A percentile compares a stretch with the other conserved stretches of the same genome.
phyloP scores from a whole-genome alignment of 2,113 vertebrate genomes.

The Epinephelus fuscoguttatus region DNA sequence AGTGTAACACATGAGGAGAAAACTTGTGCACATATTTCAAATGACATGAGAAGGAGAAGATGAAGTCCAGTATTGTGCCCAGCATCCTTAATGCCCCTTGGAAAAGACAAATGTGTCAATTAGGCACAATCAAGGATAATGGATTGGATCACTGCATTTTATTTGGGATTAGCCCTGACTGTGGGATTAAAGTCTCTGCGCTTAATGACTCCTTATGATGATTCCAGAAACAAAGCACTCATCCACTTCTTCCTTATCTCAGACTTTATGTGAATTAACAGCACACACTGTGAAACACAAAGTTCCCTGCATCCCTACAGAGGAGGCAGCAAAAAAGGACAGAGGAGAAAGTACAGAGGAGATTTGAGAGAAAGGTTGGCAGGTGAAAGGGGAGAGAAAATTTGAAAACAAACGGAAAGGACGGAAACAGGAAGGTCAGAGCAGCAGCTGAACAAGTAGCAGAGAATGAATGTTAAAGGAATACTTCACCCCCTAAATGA shows the following conservation, averaged over 20 bases:
- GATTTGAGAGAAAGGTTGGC: conserved; percentile 1
- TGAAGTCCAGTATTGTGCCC: not conserved
- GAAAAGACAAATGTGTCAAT: not conserved
- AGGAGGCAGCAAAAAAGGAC: not conserved
- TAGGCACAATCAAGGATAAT: conserved; percentile 3
- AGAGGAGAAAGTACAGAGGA: not conserved
- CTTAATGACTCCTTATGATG: conserved; percentile 18
- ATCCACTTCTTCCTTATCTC: not conserved
- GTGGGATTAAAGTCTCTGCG: conserved; percentile 44
- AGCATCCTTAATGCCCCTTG: not conserved
- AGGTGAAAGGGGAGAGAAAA: conserved; percentile 15
- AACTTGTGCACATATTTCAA: not conserved
- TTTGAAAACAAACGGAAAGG: not conserved
- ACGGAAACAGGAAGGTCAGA: conserved; percentile 1
- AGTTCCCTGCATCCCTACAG: not conserved
- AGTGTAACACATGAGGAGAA: not conserved
- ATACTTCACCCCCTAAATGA: too few relatives aligned
- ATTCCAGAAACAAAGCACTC: conserved; percentile 32
- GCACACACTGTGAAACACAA: not conserved
- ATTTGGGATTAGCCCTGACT: conserved; percentile 50
- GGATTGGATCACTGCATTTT: conserved; percentile 18
- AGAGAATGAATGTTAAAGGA: conserved; percentile 4
- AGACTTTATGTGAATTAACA: conserved; percentile 22
- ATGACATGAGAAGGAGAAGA: not conserved
- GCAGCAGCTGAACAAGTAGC: not conserved